Percentiles rank a stretch among this genome's conserved stretches.
Conservation (phyloP, 2,797 vertebrate species). For the Sternotherus odoratus region DNA sequence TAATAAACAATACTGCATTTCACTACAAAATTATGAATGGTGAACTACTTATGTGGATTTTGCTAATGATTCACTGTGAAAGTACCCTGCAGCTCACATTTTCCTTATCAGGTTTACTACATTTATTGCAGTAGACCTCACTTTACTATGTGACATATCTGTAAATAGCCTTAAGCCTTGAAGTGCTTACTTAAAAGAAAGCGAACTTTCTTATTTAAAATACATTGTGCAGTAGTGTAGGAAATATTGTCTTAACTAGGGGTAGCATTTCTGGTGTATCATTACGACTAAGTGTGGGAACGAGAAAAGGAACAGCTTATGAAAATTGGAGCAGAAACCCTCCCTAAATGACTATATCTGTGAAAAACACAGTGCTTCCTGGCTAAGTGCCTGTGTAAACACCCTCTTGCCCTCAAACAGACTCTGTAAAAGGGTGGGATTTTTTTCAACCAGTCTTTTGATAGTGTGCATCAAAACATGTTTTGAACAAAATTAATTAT, state of each 20-base stretch:
- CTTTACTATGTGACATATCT: slow-evolving; percentile 30
- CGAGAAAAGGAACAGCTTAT: neutral
- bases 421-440: neutral
- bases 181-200: slow-evolving; percentile 54
- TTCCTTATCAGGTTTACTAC: slow-evolving; percentile 1
- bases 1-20: slow-evolving; percentile 35
- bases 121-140: slow-evolving; percentile 1
- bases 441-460: slow-evolving; percentile 27
- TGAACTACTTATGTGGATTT: slow-evolving; percentile 4
- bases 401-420: slow-evolving; percentile 62
- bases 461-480: neutral
- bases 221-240: neutral
- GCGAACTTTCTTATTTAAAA: neutral
- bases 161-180: slow-evolving; percentile 45
- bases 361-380: slow-evolving; percentile 65
- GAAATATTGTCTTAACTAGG: neutral
- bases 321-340: slow-evolving; percentile 35
- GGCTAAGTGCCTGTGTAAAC: slow-evolving; percentile 68
- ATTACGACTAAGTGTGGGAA: neutral
- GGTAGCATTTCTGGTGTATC: neutral
- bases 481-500: slow-evolving; percentile 38
- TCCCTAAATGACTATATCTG: slow-evolving; percentile 28
- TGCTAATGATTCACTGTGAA: neutral
- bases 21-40: neutral
- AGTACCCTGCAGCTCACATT: neutral